Conservation (phyloP, 2,888 invertebrate species). For the Bombylius discolor region DNA sequence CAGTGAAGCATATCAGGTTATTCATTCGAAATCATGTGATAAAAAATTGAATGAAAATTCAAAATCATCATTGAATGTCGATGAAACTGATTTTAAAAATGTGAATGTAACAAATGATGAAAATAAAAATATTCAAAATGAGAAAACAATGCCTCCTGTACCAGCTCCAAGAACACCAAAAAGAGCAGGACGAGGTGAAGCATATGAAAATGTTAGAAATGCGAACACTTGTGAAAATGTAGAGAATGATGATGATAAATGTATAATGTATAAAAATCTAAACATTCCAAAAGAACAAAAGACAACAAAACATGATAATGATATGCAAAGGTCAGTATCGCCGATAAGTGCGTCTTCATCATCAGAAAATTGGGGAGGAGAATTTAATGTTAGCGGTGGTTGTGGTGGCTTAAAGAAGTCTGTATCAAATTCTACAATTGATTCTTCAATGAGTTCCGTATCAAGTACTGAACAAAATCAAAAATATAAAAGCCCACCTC, state of each 20-base stretch:
- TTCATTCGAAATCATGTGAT: constrained; percentile 20
- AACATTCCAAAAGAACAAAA: background rate
- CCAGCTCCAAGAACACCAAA: background rate
- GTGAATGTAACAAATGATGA: background rate
- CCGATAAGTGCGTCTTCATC: background rate
- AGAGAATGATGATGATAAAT: background rate
- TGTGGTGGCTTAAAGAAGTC: constrained; percentile 17
- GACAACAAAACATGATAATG: background rate
- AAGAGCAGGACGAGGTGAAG: background rate
- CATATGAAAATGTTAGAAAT: background rate
- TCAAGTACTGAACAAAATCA: constrained; percentile 22
- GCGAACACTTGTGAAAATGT: too few species aligned
- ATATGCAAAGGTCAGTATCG: background rate
- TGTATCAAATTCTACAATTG: constrained; percentile 24
- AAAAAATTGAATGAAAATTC: background rate
- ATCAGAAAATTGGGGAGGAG: background rate
- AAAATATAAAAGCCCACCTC: constrained; percentile 32
- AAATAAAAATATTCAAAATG: background rate
- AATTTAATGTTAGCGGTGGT: background rate
- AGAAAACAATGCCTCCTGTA: background rate
- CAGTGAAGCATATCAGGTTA: constrained; percentile 19
- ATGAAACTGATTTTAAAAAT: background rate
- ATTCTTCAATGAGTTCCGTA: constrained; percentile 23
- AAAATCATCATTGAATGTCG: background rate
- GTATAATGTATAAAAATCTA: background rate